phyloP scores from a whole-genome alignment of 2,113 vertebrate genomes.

The Apteryx owenii region DNA sequence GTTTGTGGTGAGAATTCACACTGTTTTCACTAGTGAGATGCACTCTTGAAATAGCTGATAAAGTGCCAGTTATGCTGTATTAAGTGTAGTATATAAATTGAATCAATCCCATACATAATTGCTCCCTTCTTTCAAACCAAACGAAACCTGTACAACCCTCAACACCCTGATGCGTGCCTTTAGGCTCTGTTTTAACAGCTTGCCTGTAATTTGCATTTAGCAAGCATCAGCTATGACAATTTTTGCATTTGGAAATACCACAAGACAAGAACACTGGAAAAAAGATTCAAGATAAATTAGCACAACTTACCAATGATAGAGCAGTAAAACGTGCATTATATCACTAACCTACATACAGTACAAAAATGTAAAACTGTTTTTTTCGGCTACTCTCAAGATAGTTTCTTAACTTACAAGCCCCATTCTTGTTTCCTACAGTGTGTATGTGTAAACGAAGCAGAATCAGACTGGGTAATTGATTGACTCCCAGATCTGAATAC shows the following conservation, averaged over 20 bases:
- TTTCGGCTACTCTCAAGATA: neutral
- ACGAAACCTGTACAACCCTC: neutral
- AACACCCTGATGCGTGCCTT: conserved; percentile 25
- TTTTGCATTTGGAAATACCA: neutral
- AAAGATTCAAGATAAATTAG: neutral
- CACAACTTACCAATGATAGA: neutral
- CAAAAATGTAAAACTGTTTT: neutral
- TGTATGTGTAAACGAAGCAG: neutral
- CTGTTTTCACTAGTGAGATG: neutral
- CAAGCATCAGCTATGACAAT: neutral
- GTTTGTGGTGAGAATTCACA: neutral
- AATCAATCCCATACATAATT: conserved; percentile 42
- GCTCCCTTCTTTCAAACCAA: conserved; percentile 49
- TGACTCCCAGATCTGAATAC: neutral
- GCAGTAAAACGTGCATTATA: neutral
- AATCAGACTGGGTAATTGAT: neutral
- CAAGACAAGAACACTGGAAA: neutral
- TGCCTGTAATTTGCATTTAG: conserved; percentile 4
- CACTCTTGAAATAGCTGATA: neutral
- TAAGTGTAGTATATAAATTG: neutral
- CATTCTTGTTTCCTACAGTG: neutral
- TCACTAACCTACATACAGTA: neutral
- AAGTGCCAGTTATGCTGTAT: neutral
- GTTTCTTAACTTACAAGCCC: neutral
- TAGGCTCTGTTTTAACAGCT: conserved; percentile 30